Percentiles rank a stretch among this genome's conserved stretches.
Conservation (phyloP, 2,797 vertebrate species). For the Sebastes itinus region DNA sequence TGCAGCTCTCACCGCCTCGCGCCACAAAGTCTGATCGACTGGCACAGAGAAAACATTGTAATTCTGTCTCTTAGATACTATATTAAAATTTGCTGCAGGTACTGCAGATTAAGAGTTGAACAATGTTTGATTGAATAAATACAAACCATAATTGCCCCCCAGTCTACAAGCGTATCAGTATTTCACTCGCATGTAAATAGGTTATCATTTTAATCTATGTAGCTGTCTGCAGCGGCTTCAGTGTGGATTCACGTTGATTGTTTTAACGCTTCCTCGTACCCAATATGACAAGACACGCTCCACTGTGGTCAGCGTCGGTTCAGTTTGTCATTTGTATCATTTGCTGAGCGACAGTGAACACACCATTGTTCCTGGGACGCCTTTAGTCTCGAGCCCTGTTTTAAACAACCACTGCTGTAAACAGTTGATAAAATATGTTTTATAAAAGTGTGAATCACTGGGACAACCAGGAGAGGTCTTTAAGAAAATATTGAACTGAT, state of each 20-base stretch:
- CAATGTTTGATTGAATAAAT: neutral
- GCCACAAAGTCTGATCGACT: constrained; percentile 4
- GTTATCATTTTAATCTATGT: no score
- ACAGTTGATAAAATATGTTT: neutral
- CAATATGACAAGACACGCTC: no score
- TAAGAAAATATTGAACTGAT: neutral
- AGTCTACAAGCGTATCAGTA: no score
- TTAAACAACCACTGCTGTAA: neutral
- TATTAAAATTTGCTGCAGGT: neutral
- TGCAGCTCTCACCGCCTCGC: neutral
- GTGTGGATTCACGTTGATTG: no score
- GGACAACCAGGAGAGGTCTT: neutral
- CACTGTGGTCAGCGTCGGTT: neutral
- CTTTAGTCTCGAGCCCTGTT: neutral
- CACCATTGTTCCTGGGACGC: neutral
- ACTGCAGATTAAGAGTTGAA: neutral
- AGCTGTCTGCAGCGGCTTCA: no score
- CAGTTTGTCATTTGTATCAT: neutral
- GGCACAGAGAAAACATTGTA: neutral
- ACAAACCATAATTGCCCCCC: no score
- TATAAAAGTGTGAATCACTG: neutral
- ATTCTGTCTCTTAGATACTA: neutral
- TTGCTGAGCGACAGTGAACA: neutral
- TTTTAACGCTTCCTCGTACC: neutral
- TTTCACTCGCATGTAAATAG: no score